These are phyloP conservation scores for Drosophila ezoana DNA, from an alignment of 2,888 invertebrate genomes.

Conservation along the genomic window DNA sequence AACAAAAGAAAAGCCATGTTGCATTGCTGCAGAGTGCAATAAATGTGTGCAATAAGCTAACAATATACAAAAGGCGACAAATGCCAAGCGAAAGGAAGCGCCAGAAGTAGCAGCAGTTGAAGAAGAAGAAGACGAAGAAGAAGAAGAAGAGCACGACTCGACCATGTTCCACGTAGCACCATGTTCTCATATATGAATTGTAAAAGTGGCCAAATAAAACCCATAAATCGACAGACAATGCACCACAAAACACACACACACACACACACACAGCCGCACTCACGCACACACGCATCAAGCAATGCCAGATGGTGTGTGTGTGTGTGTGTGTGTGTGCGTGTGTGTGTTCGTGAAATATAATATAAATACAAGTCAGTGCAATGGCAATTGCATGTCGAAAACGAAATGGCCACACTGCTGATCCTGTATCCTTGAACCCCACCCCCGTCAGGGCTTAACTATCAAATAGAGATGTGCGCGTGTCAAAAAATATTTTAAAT, in stretches of 20 bases:
- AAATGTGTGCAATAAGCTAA: constrained; percentile 73
- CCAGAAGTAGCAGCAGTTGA: neutral
- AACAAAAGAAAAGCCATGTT: constrained; percentile 25
- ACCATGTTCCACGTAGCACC: constrained; percentile 28
- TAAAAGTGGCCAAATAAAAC: constrained; percentile 75
- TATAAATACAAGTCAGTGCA: constrained; percentile 64
- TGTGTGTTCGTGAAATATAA: constrained; percentile 23
- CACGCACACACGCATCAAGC: constrained; percentile 13
- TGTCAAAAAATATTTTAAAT: neutral
- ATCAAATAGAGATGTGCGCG: constrained; percentile 5
- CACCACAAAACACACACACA: constrained; percentile 36
- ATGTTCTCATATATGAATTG: constrained; percentile 44
- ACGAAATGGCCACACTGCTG: constrained; percentile 53
- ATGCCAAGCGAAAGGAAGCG: constrained; percentile 59
- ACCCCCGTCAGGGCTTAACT: neutral
- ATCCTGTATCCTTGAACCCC: constrained; percentile 9
- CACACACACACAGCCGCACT: constrained; percentile 24
- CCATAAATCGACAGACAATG: constrained; percentile 78
- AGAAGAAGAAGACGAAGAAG: neutral
- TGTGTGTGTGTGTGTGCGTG: constrained; percentile 2
- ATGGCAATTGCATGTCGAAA: constrained; percentile 57
- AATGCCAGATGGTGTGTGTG: constrained; percentile 26
- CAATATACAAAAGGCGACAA: constrained; percentile 75
- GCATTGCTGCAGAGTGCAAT: constrained; percentile 50
- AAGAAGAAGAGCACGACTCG: constrained; percentile 10